Percentiles rank a stretch among this genome's conserved stretches.
Conservation (phyloP, 2,888 invertebrate genomes). For the Rhabditophanes sp. region DNA sequence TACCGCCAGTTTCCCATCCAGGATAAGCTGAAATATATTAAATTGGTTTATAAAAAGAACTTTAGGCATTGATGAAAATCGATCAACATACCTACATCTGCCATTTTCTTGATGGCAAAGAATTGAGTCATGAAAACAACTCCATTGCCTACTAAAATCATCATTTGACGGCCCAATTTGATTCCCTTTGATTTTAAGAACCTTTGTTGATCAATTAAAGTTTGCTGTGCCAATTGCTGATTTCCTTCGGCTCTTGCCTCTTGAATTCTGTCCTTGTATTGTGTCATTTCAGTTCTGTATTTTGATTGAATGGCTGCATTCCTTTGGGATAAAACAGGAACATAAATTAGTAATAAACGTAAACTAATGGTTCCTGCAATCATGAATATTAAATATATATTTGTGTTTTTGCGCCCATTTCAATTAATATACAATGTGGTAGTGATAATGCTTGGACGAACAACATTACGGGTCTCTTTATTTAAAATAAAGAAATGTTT, state of each 20-base stretch:
- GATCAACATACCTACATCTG: too few species aligned
- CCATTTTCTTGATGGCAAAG: conserved; percentile 69
- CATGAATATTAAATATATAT: conserved; percentile 2
- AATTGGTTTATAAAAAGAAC: background rate
- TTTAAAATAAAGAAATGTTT: too few species aligned
- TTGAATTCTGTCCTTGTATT: conserved; percentile 65
- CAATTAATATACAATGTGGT: too few species aligned
- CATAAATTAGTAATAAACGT: conserved; percentile 63
- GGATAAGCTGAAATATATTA: conserved; percentile 59
- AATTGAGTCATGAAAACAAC: conserved; percentile 84
- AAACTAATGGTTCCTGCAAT: conserved; percentile 60
- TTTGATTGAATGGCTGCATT: conserved; percentile 61
- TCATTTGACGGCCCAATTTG: conserved; percentile 24
- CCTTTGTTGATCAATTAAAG: conserved; percentile 1
- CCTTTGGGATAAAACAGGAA: conserved; percentile 63
- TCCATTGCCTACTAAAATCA: conserved; percentile 48
- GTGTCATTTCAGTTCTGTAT: conserved; percentile 67
- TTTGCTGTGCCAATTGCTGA: too few species aligned
- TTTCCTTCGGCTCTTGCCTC: conserved; percentile 56
- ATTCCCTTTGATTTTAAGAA: conserved; percentile 16
- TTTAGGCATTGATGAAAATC: background rate
- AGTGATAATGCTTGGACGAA: too few species aligned
- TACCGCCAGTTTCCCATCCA: conserved; percentile 70
- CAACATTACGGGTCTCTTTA: too few species aligned
- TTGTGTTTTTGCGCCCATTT: too few species aligned